A percentile compares a stretch with the other conserved stretches of the same genome.
Conservation (phyloP, 2,797 vertebrate species). For the Prunella strophiata region DNA sequence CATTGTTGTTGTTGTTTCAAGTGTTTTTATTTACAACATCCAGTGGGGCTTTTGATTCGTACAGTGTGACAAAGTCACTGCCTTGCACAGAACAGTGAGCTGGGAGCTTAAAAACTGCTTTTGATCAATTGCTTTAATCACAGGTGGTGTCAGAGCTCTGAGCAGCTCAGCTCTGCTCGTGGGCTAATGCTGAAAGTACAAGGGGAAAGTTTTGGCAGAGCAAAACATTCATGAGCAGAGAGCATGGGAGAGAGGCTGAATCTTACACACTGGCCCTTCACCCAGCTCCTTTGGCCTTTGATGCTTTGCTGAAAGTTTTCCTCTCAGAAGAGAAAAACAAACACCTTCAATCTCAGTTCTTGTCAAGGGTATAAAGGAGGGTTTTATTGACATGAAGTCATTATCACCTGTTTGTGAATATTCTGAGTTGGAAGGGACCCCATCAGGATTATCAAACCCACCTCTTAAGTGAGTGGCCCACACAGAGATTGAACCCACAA, state of each 20-base stretch:
- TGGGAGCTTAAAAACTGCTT: slow-evolving; percentile 3
- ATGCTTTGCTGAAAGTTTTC: background rate
- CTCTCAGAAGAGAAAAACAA: background rate
- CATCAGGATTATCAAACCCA: background rate
- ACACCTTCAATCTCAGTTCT: background rate
- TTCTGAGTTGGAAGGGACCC: background rate
- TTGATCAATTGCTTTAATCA: slow-evolving; percentile 57
- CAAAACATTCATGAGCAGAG: background rate
- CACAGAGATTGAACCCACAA: background rate
- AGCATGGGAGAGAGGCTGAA: background rate
- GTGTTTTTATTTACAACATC: slow-evolving; percentile 19
- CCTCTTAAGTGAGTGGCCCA: background rate
- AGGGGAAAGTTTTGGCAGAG: background rate
- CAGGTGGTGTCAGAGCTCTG: background rate
- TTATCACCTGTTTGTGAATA: background rate
- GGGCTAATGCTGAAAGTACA: background rate
- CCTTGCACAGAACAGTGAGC: background rate
- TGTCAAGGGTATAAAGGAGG: background rate
- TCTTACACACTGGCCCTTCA: accelerated
- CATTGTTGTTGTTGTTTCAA: background rate
- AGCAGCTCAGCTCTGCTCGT: background rate
- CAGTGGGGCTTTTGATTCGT: slow-evolving; percentile 10
- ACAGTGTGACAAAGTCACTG: background rate
- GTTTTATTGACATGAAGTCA: accelerated
- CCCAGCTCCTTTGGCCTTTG: background rate